Evolutionary conservation across 2,888 invertebrate species (phyloP).

Genomic region (Masnerella sp.): DNA sequence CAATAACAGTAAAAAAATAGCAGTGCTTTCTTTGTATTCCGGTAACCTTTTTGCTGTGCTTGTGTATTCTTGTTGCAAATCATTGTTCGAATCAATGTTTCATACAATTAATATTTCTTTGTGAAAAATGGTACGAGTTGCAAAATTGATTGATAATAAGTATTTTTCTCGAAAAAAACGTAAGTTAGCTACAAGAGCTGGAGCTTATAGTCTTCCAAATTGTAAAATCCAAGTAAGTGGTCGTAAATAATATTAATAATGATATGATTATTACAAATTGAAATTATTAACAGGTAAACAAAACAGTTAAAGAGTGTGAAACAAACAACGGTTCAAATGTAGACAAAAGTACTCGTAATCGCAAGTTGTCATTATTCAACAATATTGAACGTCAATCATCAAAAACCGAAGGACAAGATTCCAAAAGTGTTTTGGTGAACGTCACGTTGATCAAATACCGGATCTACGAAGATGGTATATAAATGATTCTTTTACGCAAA

Average conservation of each 20-base stretch:
- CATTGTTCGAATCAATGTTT: slow-evolving; percentile 17
- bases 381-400: slow-evolving; percentile 8
- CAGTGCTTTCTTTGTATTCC: slow-evolving; percentile 10
- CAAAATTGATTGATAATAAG: slow-evolving; percentile 17
- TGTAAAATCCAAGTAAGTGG: slow-evolving; percentile 6
- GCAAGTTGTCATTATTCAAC: slow-evolving; percentile 13
- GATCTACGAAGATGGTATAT: slow-evolving; percentile 13
- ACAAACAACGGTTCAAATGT: slow-evolving; percentile 12
- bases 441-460: slow-evolving; percentile 1
- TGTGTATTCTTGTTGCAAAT: slow-evolving; percentile 10
- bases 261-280: slow-evolving; percentile 10
- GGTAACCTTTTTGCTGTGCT: slow-evolving; percentile 7
- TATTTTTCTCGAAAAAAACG: slow-evolving; percentile 13
- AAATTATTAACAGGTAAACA: slow-evolving; percentile 8
- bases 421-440: slow-evolving; percentile 18
- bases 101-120: slow-evolving; percentile 15
- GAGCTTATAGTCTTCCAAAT: slow-evolving; percentile 11
- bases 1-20: slow-evolving; percentile 14
- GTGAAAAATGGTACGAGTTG: slow-evolving; percentile 21
- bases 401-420: slow-evolving; percentile 27
- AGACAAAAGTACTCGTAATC: slow-evolving; percentile 22
- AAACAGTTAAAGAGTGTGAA: slow-evolving; percentile 17
- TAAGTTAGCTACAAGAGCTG: slow-evolving; percentile 11
- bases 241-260: slow-evolving; percentile 14
- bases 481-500: slow-evolving; percentile 1